phyloP scores from a whole-genome alignment of 53 echinoderm and acorn worm species.

The Arbacia lixula region DNA sequence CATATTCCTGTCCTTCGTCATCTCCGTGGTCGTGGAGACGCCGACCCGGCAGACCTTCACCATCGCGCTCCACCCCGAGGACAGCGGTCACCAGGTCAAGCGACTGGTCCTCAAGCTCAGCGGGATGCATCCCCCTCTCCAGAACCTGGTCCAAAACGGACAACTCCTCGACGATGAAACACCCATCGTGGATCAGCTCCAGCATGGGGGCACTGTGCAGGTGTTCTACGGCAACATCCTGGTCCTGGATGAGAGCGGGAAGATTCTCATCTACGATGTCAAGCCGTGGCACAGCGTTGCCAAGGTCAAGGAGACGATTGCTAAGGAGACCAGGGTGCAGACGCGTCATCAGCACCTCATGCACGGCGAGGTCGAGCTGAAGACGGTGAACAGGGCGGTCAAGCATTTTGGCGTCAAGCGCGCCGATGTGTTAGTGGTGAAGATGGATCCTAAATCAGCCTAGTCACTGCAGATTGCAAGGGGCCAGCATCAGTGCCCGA shows the following conservation, averaged over 20 bases:
- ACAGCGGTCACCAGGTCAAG: not conserved
- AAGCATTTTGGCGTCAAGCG: conserved; percentile 29
- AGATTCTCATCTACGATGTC: conserved; percentile 24
- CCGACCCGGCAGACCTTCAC: conserved; percentile 38
- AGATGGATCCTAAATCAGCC: conserved; percentile 10
- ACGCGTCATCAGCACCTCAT: conserved; percentile 40
- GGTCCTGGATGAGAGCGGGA: conserved; percentile 12
- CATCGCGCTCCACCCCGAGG: not conserved
- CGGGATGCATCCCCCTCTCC: conserved; percentile 7
- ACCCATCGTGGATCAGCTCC: conserved; percentile 18
- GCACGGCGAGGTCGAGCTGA: conserved; percentile 19
- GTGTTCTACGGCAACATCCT: conserved; percentile 13
- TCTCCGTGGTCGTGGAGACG: conserved; percentile 21
- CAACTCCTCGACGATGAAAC: conserved; percentile 9
- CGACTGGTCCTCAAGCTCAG: conserved; percentile 35
- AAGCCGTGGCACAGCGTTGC: conserved; percentile 49
- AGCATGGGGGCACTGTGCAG: conserved; percentile 3
- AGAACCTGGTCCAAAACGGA: conserved; percentile 14
- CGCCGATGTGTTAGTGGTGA: conserved; percentile 5
- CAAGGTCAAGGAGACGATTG: conserved; percentile 44
- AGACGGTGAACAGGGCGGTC: conserved; percentile 28
- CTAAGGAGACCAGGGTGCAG: conserved; percentile 4
- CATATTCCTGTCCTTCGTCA: conserved; percentile 21
- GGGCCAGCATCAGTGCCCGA: too few species aligned
- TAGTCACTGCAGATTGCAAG: too few species aligned